Base-by-base conservation (phyloP, 2,113 vertebrate genomes). In the Petrocephalus microphthalmus region DNA sequence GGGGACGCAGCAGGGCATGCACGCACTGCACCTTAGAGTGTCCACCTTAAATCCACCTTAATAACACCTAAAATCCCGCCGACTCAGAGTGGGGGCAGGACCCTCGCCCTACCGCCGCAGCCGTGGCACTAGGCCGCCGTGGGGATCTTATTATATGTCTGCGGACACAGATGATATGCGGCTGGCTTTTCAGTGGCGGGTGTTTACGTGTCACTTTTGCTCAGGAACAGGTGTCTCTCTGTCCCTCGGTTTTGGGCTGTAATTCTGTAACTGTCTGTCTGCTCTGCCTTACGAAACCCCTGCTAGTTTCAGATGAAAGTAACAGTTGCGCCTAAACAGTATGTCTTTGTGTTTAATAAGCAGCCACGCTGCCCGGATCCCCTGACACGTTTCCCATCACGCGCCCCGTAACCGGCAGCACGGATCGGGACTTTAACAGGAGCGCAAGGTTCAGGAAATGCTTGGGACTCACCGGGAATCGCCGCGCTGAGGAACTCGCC, bases 181-280 rank as follows among this genome's bases (percentile, higher is more conserved):
- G 11, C 29, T 42, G 19, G 17, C 37, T 81, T 42, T 17, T 37
- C 22, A 13, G 45, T n/a, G 45, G n/a, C 20, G 49, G 47, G 49
- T 49, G 20, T n/a, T 83, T 49, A n/a, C n/a, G 20, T 83, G 11
- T 47, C 19, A 3, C 81, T 3, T 49, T 83, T n/a, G 45, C 20
- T 49, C 2, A 49, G 71, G 17, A 42, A n/a, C 71, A 42, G 71
- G 71, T 42, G 45, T 83, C 2, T 83, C 45, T 83, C 22, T 83
- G 81, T 83, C 45, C 74, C 17, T 49, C 49, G 81, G 81, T 47
- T 22, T 49, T 49, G 37, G 45, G 22, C 22, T 49, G 37, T 49
- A 83, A 45, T 49, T 83, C 49, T 22, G 42, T 42, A 83, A 49
- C 81, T 83, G 81, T 83, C 81, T 83, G 81, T 83, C 45, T 83